Percentiles rank a stretch among this genome's conserved stretches.
Evolutionary conservation across 2,797 vertebrate genomes (phyloP).

Genomic region (Semotilus atromaculatus): DNA sequence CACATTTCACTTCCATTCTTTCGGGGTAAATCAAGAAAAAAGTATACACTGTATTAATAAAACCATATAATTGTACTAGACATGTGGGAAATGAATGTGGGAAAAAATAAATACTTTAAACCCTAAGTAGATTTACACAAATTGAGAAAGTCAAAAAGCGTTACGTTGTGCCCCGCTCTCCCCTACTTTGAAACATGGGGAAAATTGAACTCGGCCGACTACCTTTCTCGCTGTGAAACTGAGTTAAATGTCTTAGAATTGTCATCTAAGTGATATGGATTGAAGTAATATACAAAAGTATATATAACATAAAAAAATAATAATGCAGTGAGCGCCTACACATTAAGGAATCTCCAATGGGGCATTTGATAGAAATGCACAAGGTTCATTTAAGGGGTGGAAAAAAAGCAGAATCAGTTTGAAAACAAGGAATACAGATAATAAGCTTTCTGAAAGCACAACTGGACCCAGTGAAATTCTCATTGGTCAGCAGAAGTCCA

Average conservation of each 20-base stretch:
- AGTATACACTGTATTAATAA: too few relatives aligned
- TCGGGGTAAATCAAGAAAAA: too few relatives aligned
- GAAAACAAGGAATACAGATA: neutral
- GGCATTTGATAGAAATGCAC: neutral
- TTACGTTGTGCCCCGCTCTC: too few relatives aligned
- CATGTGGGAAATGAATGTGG: too few relatives aligned
- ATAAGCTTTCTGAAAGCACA: conserved; percentile 13
- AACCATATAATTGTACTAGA: too few relatives aligned
- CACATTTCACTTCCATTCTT: too few relatives aligned
- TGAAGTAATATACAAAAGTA: conserved; percentile 29
- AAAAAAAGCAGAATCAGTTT: neutral
- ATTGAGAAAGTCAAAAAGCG: too few relatives aligned
- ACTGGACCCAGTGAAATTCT: neutral
- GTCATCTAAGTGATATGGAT: conserved; percentile 23
- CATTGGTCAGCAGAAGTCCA: neutral
- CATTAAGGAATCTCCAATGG: neutral
- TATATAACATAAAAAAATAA: neutral
- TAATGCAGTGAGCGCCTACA: neutral
- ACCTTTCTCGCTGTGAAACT: neutral
- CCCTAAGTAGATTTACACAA: too few relatives aligned
- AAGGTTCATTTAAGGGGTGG: neutral
- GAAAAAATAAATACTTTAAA: too few relatives aligned
- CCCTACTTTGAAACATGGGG: neutral
- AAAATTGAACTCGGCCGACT: neutral
- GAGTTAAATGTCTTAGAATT: conserved; percentile 3